Evolutionary conservation across 2,113 vertebrate genomes (phyloP), one percentile per base, ranked within the genome.

Genomic region (Zosterops borbonicus): DNA sequence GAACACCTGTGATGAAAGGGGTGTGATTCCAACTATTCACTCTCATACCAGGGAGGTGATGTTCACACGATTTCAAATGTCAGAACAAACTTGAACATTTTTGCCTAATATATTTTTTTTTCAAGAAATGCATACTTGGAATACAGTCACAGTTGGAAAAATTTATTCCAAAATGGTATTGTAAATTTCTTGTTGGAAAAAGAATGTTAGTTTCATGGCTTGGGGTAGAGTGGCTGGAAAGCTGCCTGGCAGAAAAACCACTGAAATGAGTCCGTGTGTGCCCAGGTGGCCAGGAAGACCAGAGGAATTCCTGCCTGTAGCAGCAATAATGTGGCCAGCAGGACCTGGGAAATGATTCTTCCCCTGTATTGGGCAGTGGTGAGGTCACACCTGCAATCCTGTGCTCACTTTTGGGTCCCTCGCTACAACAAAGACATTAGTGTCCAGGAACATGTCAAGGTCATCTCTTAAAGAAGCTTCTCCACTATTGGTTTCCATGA

Each of bases 31-130:
- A 2, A 18, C 29, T 49, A 17, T 6, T 68, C 6, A 17, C 4
- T 73, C 7, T 63, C 22, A 50, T 11, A 60, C 4, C 8, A 29
- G 14, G 53, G 12, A 35, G 27, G 5, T 0, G 0, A 18, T 31
- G 4, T 41, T 70, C 2, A 3, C 13, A 23, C 7, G 55, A 9
- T 14, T 89, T 28, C 19, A 59, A 73, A 73, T 44, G 17, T 28
- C 1, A 2, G 22, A 24, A 63, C 3, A 52, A 63, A 62, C 1
- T 24, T 39, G 13, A 50, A 63, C 0, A 8, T 29, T 74, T 81
- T 69, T 85, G 21, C 4, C 5, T n/a, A 42, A 33, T 29, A 6
- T 1, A 1, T 39, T 11, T 33, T 52, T 52, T 11, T 59, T 50
- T 67, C 7, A 31, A 46, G 3, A 84, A 52, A 53, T 47, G 2